Conservation (phyloP, 2,797 vertebrate species). For the Eospalax fontanierii region DNA sequence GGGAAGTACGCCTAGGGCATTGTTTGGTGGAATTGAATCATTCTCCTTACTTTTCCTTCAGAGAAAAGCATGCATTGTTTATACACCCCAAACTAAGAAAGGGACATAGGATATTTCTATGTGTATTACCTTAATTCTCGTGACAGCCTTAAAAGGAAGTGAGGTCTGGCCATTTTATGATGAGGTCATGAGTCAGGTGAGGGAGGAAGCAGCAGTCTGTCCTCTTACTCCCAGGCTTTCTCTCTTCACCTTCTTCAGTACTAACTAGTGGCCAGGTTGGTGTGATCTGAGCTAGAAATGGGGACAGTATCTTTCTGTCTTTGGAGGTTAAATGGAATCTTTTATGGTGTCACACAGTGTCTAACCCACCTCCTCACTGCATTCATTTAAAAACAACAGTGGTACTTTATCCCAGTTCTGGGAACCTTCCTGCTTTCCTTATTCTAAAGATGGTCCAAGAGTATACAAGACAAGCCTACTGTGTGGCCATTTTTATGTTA, state of each 20-base stretch:
- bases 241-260: neutral
- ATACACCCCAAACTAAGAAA: constrained; percentile 32
- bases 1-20: neutral
- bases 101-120: constrained; percentile 43
- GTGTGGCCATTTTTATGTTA: constrained; percentile 17
- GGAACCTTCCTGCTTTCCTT: neutral
- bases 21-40: neutral
- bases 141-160: constrained; percentile 39
- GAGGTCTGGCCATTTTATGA: neutral
- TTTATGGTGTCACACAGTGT: neutral
- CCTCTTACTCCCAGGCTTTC: constrained; percentile 30
- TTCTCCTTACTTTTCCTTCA: constrained; percentile 47
- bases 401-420: constrained; percentile 25
- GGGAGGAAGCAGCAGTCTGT: constrained; percentile 22
- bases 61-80: neutral
- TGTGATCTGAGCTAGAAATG: constrained; percentile 42
- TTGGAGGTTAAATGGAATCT: constrained; percentile 15
- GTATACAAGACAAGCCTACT: neutral
- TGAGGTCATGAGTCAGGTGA: constrained; percentile 38
- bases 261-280: constrained; percentile 7
- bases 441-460: neutral
- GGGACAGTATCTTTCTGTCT: neutral
- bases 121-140: constrained; percentile 27
- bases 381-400: constrained; percentile 31
- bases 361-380: neutral